Conservation (phyloP, 2,888 invertebrate species). For the Lydus trimaculatus region DNA sequence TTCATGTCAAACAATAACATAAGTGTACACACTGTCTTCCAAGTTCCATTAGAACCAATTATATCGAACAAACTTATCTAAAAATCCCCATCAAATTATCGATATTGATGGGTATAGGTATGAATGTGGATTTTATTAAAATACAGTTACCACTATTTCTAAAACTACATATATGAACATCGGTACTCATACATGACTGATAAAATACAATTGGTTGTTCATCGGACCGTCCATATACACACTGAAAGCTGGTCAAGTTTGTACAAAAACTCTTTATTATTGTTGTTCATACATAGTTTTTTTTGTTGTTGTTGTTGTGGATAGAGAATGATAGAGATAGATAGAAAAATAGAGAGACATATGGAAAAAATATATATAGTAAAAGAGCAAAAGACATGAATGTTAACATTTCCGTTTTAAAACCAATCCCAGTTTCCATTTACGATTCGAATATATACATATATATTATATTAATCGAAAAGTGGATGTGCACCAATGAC, state of each 20-base stretch:
- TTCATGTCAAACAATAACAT: background rate
- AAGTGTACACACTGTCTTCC: background rate
- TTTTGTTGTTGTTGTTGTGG: background rate
- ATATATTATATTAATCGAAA: constrained; percentile 45
- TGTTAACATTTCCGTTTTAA: constrained; percentile 54
- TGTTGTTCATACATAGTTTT: constrained; percentile 42
- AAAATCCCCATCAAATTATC: background rate
- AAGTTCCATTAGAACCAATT: background rate
- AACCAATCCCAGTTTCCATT: constrained; percentile 52
- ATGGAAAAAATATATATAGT: background rate
- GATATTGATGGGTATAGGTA: background rate
- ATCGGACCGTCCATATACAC: constrained; percentile 52
- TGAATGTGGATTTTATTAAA: background rate
- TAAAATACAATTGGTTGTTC: constrained; percentile 57
- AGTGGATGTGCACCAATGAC: constrained; percentile 49
- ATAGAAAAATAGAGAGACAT: background rate
- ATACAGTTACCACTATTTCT: background rate
- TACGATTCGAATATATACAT: constrained; percentile 40
- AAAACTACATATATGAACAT: constrained; percentile 21
- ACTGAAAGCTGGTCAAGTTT: constrained; percentile 56
- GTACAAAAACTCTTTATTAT: constrained; percentile 51
- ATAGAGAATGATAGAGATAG: constrained; percentile 19
- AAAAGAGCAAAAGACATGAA: constrained; percentile 38
- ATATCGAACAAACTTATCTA: background rate
- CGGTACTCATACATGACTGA: constrained; percentile 55